A percentile compares a stretch with the other conserved stretches of the same genome.
Evolutionary conservation across 2,888 invertebrate genomes (phyloP).

Genomic region (Diaprepes abbreviatus): DNA sequence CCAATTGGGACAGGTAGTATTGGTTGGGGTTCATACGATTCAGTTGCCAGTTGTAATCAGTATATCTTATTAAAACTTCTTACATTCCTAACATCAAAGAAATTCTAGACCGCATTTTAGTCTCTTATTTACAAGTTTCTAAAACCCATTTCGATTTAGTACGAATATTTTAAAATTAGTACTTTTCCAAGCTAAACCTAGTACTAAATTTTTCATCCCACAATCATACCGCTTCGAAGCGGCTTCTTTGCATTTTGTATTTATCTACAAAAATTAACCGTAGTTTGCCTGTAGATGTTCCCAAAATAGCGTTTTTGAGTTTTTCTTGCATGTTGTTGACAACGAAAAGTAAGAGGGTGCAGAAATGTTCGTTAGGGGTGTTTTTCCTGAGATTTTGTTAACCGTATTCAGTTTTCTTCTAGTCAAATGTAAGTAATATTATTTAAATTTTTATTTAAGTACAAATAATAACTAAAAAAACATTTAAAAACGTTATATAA

Average conservation of each 20-base stretch:
- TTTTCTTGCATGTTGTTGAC: constrained; percentile 20
- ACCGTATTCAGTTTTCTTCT: constrained; percentile 12
- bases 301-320: constrained; percentile 2
- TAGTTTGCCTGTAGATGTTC: background rate
- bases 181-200: background rate
- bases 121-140: too few relatives aligned
- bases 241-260: background rate
- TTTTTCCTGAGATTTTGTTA: constrained; percentile 5
- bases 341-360: background rate
- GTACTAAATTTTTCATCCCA: background rate
- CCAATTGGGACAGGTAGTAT: too few relatives aligned
- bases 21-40: too few relatives aligned
- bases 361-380: constrained; percentile 22
- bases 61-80: too few relatives aligned
- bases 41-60: too few relatives aligned
- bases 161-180: background rate
- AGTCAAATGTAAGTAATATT: constrained; percentile 26
- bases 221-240: background rate
- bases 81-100: too few relatives aligned
- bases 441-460: background rate
- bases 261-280: background rate
- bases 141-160: background rate
- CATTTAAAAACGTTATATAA: too few relatives aligned
- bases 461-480: too few relatives aligned
- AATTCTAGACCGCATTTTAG: too few relatives aligned